Conservation (phyloP, 2,797 vertebrate genomes). For the Varecia variegata region DNA sequence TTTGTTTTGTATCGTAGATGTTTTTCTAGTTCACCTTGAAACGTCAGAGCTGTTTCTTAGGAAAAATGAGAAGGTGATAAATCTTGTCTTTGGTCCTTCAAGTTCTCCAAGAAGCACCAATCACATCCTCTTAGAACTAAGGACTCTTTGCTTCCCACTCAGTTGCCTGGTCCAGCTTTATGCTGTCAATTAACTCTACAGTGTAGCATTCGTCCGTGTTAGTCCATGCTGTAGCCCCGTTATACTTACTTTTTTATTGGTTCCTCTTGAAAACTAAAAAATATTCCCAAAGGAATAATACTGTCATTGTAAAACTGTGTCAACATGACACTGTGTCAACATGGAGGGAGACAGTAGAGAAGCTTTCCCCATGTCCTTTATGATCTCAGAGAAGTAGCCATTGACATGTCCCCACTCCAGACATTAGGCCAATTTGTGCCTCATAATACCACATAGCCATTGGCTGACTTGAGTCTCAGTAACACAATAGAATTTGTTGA, state of each 20-base stretch:
- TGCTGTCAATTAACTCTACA: background rate
- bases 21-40: background rate
- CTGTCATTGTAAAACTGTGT: background rate
- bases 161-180: background rate
- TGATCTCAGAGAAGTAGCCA: background rate
- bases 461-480: background rate
- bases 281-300: background rate
- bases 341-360: background rate
- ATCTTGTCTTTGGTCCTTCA: background rate
- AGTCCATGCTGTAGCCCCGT: background rate
- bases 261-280: background rate
- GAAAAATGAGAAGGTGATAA: background rate
- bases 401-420: background rate
- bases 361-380: background rate
- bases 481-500: background rate
- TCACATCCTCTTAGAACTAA: background rate
- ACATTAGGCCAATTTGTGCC: background rate
- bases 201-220: background rate
- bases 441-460: background rate
- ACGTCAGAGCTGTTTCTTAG: background rate
- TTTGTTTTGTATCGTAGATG: background rate
- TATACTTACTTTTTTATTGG: background rate
- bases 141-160: background rate
- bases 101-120: background rate
- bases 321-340: background rate